These are phyloP conservation scores for Scomber scombrus DNA, from an alignment of 2,113 vertebrate species.

Conservation along the genomic window DNA sequence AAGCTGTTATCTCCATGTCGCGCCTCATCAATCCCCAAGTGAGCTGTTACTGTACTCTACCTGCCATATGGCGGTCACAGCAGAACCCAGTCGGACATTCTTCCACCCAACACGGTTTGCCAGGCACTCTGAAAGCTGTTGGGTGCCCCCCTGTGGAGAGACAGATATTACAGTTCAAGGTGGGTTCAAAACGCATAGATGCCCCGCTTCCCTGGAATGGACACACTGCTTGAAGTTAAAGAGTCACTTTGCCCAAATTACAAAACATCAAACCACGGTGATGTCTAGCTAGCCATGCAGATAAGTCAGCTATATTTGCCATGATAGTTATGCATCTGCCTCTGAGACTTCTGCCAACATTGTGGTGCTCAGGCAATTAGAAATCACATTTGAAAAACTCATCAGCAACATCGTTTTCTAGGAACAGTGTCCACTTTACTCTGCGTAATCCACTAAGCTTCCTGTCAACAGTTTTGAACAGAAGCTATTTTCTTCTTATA, in stretches of 20 bases:
- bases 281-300: not conserved
- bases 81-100: slow-evolving; percentile 77
- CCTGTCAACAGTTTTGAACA: too few species aligned
- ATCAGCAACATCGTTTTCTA: not conserved
- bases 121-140: slow-evolving; percentile 83
- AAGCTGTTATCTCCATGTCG: slow-evolving; percentile 75
- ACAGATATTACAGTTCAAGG: slow-evolving; percentile 54
- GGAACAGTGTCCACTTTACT: not conserved
- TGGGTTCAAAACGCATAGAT: slow-evolving; percentile 1
- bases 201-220: not conserved
- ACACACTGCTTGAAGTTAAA: not conserved
- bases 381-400: slow-evolving; percentile 1
- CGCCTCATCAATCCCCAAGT: slow-evolving; percentile 71
- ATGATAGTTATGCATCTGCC: not conserved
- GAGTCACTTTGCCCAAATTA: slow-evolving; percentile 1
- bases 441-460: not conserved
- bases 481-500: too few species aligned
- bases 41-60: slow-evolving; percentile 79
- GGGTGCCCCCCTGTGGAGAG: slow-evolving; percentile 85
- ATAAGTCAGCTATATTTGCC: not conserved
- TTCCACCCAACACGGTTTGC: slow-evolving; percentile 78
- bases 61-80: slow-evolving; percentile 85
- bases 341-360: not conserved
- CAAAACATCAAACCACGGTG: not conserved
- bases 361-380: not conserved